These are phyloP conservation scores for Ovis canadensis DNA, from an alignment of 2,113 vertebrate genomes.

Conservation along the genomic window DNA sequence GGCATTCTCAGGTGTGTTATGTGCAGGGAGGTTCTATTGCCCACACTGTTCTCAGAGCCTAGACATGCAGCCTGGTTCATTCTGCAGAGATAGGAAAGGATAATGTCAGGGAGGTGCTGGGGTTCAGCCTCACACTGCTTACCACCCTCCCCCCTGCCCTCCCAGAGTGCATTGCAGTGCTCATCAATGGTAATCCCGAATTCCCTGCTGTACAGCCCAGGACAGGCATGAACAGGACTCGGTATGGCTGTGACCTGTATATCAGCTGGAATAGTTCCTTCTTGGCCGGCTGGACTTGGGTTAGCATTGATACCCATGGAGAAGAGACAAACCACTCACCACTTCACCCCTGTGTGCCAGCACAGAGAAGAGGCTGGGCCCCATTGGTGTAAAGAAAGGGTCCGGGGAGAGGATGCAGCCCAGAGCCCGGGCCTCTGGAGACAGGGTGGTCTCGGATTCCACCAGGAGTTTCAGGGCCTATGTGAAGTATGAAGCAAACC, in stretches of 20 bases:
- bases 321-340: background rate
- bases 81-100: constrained; percentile 63
- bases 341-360: background rate
- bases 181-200: background rate
- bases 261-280: background rate
- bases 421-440: background rate
- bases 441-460: background rate
- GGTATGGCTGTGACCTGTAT: background rate
- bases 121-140: background rate
- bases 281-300: background rate
- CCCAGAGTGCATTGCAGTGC: too few species aligned
- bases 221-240: background rate
- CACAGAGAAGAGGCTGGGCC: background rate
- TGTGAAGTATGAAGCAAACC: background rate
- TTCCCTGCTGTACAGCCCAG: background rate
- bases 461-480: background rate
- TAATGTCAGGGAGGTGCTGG: background rate
- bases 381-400: background rate
- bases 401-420: background rate
- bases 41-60: constrained; percentile 81
- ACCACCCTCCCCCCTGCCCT: background rate
- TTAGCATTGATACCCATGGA: background rate
- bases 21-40: constrained; percentile 81
- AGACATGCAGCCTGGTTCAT: constrained; percentile 83
- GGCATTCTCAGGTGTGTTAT: constrained; percentile 86